Evolutionary conservation across 2,888 invertebrate species (phyloP), one percentile per base, ranked within the genome.

Genomic region (Sicus ferrugineus): DNA sequence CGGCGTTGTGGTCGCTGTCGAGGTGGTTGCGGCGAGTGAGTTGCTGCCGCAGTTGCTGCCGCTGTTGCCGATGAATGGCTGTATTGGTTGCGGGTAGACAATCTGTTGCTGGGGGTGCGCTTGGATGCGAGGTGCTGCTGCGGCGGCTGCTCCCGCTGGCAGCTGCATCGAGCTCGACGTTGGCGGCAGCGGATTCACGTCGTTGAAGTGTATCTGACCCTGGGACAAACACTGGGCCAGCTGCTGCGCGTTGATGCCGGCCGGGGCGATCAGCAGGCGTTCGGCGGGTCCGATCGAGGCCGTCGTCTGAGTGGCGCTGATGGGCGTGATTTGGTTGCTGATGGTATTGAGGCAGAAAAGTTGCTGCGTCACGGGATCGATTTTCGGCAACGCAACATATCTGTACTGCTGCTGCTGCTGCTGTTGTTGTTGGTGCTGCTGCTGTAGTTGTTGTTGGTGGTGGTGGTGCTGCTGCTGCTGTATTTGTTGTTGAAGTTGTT

Each of bases 241-340:
- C 73, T 86, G 86, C 70, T 86, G 85, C 0, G 86, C 85, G 78
- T 85, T 85, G 9, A 86, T 85, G 14, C 86, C 86, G 1, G 84
- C 84, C 0, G 86, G 86, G 1, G 85, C 86, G 42, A 86, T 86
- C 23, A 86, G 72, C 38, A 86, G 68, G 3, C 84, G 78, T 72
- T 86, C 86, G 75, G 84, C 79, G n/a, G 86, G 84, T 1, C 82
- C 83, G 50, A 86, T 78, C 2, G 86, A 81, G 0, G 85, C 84
- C 0, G 85, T 81, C 2, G 86, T 84, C 72, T 85, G 84, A 2
- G 79, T 81, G 2, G 86, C 81, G 75, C 82, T 83, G 48, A 86
- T 82, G 42, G 85, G 84, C 3, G 86, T 85, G n/a, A 86, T 86
- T 73, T 86, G 85, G 78, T 85, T 86, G 50, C 83, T 86, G 2